phyloP scores from a whole-genome alignment of 2,888 invertebrate species.

The Apomyelois bistriatella region DNA sequence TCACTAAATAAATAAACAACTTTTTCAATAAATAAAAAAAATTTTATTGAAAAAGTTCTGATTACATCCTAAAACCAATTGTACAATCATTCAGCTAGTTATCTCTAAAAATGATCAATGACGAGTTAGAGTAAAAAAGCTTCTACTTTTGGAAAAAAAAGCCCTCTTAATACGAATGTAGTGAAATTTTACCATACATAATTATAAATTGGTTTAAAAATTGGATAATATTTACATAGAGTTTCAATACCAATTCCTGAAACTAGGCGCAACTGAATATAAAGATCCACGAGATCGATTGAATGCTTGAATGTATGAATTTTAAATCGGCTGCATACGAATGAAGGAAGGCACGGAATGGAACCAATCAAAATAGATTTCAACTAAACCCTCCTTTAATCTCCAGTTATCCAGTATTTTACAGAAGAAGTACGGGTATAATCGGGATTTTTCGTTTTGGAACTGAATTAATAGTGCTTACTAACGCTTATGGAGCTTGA shows the following conservation, averaged over 20 bases:
- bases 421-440: too few species aligned
- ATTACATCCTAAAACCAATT: too few species aligned
- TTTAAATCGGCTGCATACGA: constrained; percentile 46
- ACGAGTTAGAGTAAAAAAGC: too few species aligned
- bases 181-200: not conserved
- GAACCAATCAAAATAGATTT: constrained; percentile 33
- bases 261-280: constrained; percentile 28
- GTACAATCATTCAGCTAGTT: too few species aligned
- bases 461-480: too few species aligned
- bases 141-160: too few species aligned
- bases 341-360: constrained; percentile 29
- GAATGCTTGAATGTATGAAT: constrained; percentile 41
- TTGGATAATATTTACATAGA: constrained; percentile 8
- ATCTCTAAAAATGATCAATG: too few species aligned
- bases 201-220: not conserved
- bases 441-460: not conserved
- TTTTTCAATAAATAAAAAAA: too few species aligned
- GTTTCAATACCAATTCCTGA: constrained; percentile 12
- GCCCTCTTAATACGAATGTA: too few species aligned
- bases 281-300: constrained; percentile 32
- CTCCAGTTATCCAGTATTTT: constrained; percentile 14
- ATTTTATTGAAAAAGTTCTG: too few species aligned
- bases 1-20: too few species aligned
- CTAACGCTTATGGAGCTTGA: too few species aligned
- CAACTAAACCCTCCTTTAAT: constrained; percentile 16